Conservation (phyloP, 2,888 invertebrate species). For the Meiosimyza platycephala region DNA sequence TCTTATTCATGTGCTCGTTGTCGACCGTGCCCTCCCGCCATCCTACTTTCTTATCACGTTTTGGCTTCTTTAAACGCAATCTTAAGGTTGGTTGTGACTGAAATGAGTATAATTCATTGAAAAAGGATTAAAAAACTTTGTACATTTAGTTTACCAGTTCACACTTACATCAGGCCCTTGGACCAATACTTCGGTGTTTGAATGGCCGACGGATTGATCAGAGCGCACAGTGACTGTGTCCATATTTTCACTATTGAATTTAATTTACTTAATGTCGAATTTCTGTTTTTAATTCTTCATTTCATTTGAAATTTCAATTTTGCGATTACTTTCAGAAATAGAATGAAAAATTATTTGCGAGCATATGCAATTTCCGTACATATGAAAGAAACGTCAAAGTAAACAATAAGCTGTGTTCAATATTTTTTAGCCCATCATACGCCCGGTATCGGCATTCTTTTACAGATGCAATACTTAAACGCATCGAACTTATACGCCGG, state of each 20-base stretch:
- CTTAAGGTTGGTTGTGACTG: constrained; percentile 69
- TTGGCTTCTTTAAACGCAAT: constrained; percentile 77
- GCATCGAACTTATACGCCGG: too few species aligned
- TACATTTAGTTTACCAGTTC: not conserved
- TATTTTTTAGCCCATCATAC: too few species aligned
- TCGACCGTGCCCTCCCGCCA: constrained; percentile 94
- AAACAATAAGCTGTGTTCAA: too few species aligned
- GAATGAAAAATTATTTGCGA: too few species aligned
- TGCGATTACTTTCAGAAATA: not conserved
- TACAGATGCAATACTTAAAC: too few species aligned
- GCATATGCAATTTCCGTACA: too few species aligned
- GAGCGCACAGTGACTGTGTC: constrained; percentile 36
- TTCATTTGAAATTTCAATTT: constrained; percentile 5
- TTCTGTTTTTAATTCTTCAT: constrained; percentile 3
- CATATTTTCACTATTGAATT: constrained; percentile 35
- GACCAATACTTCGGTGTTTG: constrained; percentile 35
- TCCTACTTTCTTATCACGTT: constrained; percentile 81
- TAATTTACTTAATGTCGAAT: constrained; percentile 10
- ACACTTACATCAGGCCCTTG: constrained; percentile 3
- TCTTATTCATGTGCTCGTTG: constrained; percentile 94
- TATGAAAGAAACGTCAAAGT: too few species aligned
- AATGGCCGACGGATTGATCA: constrained; percentile 13
- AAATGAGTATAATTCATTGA: constrained; percentile 6
- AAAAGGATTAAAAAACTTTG: not conserved
- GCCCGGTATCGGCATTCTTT: too few species aligned